Percentiles rank a stretch among this genome's conserved stretches.
Evolutionary conservation across 2,888 invertebrate genomes (phyloP).

Genomic region (Tachina grossa): DNA sequence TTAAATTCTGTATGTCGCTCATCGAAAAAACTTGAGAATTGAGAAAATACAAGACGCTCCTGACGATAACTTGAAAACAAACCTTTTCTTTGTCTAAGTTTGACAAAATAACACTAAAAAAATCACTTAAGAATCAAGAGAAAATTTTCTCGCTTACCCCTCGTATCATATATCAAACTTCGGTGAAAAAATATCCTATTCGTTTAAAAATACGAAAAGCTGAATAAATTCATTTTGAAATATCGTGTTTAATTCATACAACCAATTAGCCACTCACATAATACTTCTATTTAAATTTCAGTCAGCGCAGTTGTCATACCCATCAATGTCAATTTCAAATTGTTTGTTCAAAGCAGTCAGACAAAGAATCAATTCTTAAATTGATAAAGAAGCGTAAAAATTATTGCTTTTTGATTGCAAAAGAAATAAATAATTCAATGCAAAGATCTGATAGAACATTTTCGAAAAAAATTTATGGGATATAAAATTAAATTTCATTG

Average conservation of each 20-base stretch:
- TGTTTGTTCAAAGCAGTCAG: conserved; percentile 1
- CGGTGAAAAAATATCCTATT: conserved; percentile 14
- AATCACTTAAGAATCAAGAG: neutral
- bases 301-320: conserved; percentile 31
- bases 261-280: neutral
- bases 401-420: too few relatives aligned
- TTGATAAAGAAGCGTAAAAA: too few relatives aligned
- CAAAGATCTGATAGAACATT: too few relatives aligned
- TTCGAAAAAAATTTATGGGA: too few relatives aligned
- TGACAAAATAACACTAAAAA: too few relatives aligned
- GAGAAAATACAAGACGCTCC: too few relatives aligned
- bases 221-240: conserved; percentile 29
- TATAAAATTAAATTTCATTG: too few relatives aligned
- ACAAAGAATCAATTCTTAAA: neutral
- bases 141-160: neutral
- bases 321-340: conserved; percentile 39
- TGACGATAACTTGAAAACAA: too few relatives aligned
- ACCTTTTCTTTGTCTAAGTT: too few relatives aligned
- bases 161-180: conserved; percentile 4
- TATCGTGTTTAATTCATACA: conserved; percentile 1
- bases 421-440: too few relatives aligned
- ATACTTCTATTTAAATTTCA: conserved; percentile 24
- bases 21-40: too few relatives aligned
- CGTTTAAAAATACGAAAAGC: neutral
- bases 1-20: too few relatives aligned